Percentiles rank a stretch among this genome's conserved stretches.
Conservation (phyloP, 2,113 vertebrate species). For the Oxyura jamaicensis region DNA sequence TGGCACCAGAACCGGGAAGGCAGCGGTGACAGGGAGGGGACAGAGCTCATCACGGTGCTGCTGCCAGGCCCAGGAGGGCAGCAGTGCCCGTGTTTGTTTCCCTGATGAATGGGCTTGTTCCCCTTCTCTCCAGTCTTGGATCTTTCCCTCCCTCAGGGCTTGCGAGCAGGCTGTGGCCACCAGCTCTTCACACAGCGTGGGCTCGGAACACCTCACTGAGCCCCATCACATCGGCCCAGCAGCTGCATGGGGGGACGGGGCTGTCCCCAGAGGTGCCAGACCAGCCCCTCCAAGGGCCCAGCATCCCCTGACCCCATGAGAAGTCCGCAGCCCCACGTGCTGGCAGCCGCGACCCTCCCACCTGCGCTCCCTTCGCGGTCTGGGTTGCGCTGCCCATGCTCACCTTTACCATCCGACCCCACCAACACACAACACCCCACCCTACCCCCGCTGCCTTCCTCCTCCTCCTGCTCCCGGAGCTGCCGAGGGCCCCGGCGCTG, state of each 20-base stretch:
- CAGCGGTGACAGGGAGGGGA: accelerated
- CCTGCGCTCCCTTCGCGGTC: not conserved
- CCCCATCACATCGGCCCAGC: no score
- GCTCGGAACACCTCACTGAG: not conserved
- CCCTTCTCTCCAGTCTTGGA: not conserved
- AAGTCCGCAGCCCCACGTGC: not conserved
- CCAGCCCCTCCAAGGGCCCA: not conserved
- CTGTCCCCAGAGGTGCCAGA: not conserved
- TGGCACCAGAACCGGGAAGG: accelerated
- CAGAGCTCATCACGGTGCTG: accelerated
- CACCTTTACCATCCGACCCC: no score
- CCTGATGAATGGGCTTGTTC: accelerated
- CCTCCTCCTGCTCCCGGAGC: not conserved
- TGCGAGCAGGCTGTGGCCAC: accelerated
- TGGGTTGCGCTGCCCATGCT: no score
- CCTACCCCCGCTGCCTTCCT: not conserved
- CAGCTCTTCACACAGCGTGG: not conserved
- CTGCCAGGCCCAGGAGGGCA: not conserved
- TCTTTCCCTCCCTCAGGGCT: not conserved
- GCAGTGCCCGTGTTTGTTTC: not conserved
- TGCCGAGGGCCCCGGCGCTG: accelerated
- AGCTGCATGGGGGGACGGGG: accelerated
- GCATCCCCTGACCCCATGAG: not conserved
- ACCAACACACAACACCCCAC: not conserved
- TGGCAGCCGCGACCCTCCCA: not conserved